Conservation (phyloP, 2,113 vertebrate species). For the Nasalis larvatus region DNA sequence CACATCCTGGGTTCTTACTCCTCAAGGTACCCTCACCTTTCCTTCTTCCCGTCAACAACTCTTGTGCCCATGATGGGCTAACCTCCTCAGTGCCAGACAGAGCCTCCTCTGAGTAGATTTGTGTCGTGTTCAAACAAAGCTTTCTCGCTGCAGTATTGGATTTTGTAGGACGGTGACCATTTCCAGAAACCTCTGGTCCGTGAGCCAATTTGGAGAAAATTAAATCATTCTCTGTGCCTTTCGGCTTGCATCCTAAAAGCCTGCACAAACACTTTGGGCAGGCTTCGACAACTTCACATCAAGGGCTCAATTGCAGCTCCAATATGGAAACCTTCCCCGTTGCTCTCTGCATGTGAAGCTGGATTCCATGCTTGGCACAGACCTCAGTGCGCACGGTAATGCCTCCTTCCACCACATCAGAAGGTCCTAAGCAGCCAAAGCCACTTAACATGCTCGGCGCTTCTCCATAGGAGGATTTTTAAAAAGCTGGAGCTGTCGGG, state of each 20-base stretch:
- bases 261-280: slow-evolving; percentile 26
- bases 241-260: slow-evolving; percentile 48
- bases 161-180: slow-evolving; percentile 42
- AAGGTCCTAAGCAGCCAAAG: background rate
- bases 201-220: slow-evolving; percentile 63
- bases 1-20: background rate
- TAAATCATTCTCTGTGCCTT: slow-evolving; percentile 33
- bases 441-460: background rate
- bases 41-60: background rate
- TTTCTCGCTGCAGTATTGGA: background rate
- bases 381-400: background rate
- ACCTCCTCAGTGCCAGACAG: background rate
- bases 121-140: slow-evolving; percentile 7
- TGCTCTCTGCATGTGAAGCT: background rate
- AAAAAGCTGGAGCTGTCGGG: background rate
- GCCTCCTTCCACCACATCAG: background rate
- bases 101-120: background rate
- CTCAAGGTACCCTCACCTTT: rapidly evolving
- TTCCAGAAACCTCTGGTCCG: slow-evolving; percentile 35
- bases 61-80: background rate
- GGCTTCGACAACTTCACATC: slow-evolving; percentile 45
- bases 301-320: slow-evolving; percentile 11
- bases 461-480: background rate
- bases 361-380: background rate
- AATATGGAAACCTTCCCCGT: slow-evolving; percentile 32